A percentile compares a stretch with the other conserved stretches of the same genome.
Evolutionary conservation across 2,888 invertebrate species (phyloP).

Genomic region (Drosophila rellima): DNA sequence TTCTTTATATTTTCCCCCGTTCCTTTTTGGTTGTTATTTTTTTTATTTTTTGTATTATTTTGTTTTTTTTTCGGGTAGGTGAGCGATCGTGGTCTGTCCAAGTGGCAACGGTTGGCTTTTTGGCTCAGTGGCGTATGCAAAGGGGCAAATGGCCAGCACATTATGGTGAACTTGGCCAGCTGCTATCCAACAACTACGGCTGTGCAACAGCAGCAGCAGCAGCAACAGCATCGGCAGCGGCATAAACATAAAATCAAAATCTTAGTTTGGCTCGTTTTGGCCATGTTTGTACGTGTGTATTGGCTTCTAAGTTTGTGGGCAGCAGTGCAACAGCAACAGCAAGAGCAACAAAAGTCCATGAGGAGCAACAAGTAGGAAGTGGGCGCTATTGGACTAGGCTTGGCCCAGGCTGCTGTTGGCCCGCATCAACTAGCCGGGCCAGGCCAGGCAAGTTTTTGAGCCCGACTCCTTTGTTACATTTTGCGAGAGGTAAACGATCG

Average conservation of each 20-base stretch:
- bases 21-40: constrained; percentile 57
- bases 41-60: constrained; percentile 45
- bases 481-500: constrained; percentile 81
- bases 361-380: constrained; percentile 74
- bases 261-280: constrained; percentile 52
- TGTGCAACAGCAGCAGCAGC: constrained; percentile 38
- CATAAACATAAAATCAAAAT: constrained; percentile 65
- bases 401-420: constrained; percentile 38
- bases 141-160: constrained; percentile 66
- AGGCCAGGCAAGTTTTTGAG: constrained; percentile 49
- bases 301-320: constrained; percentile 49
- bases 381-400: constrained; percentile 73
- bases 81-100: constrained; percentile 61
- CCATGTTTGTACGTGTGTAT: constrained; percentile 38
- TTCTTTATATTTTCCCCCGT: constrained; percentile 61
- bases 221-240: constrained; percentile 20
- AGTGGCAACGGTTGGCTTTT: constrained; percentile 44
- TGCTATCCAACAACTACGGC: constrained; percentile 54
- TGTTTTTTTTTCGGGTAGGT: constrained; percentile 60
- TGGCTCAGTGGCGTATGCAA: constrained; percentile 76
- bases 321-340: constrained; percentile 37
- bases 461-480: constrained; percentile 80
- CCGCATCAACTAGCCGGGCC: constrained; percentile 57
- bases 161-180: constrained; percentile 53
- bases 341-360: constrained; percentile 23